Evolutionary conservation across 2,888 invertebrate species (phyloP).

Genomic region (Stenolophus ochropezus): DNA sequence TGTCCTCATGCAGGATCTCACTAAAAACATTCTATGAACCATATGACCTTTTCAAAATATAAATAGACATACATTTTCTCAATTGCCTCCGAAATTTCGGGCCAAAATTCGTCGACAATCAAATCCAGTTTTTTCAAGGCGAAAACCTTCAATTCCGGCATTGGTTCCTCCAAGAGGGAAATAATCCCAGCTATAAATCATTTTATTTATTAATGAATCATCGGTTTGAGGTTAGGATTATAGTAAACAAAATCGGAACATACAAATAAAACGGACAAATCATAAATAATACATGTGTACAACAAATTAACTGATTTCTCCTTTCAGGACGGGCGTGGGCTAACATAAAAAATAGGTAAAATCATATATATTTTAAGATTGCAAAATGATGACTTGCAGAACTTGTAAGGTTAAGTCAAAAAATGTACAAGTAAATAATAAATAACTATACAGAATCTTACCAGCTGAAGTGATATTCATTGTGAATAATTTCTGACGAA

Average conservation of each 20-base stretch:
- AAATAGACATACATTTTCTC: constrained; percentile 86
- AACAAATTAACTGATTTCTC: neutral
- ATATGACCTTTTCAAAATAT: constrained; percentile 2
- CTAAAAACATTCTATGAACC: constrained; percentile 71
- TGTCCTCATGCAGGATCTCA: constrained; percentile 96
- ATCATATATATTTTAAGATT: constrained; percentile 49
- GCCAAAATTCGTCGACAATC: constrained; percentile 99
- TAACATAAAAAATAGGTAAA: constrained; percentile 37
- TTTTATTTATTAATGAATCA: constrained; percentile 41
- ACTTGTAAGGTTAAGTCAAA: constrained; percentile 62
- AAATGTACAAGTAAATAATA: constrained; percentile 43
- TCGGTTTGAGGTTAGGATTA: constrained; percentile 63
- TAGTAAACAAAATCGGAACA: constrained; percentile 34
- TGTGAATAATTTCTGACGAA: constrained; percentile 62
- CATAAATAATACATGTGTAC: neutral
- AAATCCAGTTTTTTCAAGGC: constrained; percentile 93
- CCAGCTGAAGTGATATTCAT: constrained; percentile 78
- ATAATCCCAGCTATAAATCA: constrained; percentile 87
- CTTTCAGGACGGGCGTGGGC: neutral
- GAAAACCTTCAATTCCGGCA: constrained; percentile 94
- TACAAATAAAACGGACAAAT: neutral
- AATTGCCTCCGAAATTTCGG: constrained; percentile 98
- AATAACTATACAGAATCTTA: constrained; percentile 62
- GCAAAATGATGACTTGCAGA: constrained; percentile 68
- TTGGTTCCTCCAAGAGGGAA: constrained; percentile 95